These are phyloP conservation scores for Egretta garzetta DNA, from an alignment of 2,113 vertebrate genomes.

Conservation along the genomic window DNA sequence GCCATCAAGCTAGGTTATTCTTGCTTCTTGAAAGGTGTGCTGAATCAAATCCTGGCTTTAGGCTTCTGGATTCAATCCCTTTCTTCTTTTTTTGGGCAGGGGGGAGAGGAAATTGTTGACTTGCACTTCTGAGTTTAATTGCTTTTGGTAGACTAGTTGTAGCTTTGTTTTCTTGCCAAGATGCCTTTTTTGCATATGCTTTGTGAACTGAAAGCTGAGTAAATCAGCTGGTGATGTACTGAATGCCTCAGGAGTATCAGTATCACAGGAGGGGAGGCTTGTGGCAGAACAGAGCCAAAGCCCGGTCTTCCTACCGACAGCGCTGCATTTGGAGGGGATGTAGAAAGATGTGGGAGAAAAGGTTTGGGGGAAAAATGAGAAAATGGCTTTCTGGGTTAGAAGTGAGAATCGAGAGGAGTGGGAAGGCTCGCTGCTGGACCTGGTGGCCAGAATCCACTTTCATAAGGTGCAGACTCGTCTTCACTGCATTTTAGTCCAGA, in stretches of 20 bases:
- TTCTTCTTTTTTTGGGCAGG: no score
- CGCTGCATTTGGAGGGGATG: rapidly evolving
- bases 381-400: background rate
- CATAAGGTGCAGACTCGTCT: background rate
- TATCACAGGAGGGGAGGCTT: background rate
- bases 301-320: background rate
- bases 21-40: background rate
- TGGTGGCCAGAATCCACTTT: background rate
- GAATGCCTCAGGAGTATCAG: background rate
- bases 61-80: background rate
- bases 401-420: background rate
- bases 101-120: background rate
- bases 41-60: background rate
- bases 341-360: background rate
- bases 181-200: background rate
- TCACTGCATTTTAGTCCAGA: rapidly evolving
- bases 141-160: background rate
- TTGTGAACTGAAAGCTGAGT: background rate
- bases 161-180: background rate
- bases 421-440: background rate
- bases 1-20: background rate
- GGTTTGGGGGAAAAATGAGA: background rate
- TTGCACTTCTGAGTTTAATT: background rate
- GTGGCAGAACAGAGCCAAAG: background rate
- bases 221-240: background rate